These are phyloP conservation scores for Adelphocoris suturalis DNA, from an alignment of 2,888 invertebrate species.

Conservation along the genomic window DNA sequence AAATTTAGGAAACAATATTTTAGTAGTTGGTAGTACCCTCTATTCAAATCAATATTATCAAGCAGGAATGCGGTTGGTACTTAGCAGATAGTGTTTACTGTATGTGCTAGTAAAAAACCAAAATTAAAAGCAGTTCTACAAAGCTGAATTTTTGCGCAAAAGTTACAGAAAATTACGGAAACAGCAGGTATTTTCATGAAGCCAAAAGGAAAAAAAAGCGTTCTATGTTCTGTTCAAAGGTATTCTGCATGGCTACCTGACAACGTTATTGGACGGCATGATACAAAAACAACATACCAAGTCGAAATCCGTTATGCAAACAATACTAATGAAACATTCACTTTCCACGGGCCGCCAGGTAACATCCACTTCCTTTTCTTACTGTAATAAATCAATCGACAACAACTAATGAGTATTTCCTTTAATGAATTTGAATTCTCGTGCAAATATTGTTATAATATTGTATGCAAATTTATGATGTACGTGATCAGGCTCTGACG, in stretches of 20 bases:
- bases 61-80: too few species aligned
- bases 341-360: conserved; percentile 95
- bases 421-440: not conserved
- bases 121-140: not conserved
- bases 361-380: conserved; percentile 67
- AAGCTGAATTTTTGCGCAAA: not conserved
- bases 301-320: conserved; percentile 96
- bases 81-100: too few species aligned
- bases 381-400: conserved; percentile 51
- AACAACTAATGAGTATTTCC: not conserved
- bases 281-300: conserved; percentile 94
- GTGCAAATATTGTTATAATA: not conserved
- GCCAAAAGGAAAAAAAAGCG: not conserved
- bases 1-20: too few species aligned
- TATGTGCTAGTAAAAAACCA: too few species aligned
- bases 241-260: conserved; percentile 95
- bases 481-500: conserved; percentile 85
- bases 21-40: too few species aligned
- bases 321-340: conserved; percentile 96
- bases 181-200: too few species aligned
- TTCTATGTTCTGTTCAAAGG: conserved; percentile 77
- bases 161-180: not conserved
- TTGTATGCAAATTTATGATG: not conserved
- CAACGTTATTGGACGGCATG: conserved; percentile 87
- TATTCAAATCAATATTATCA: too few species aligned